phyloP scores from a whole-genome alignment of 2,797 vertebrate species.

The Podarcis lilfordi region DNA sequence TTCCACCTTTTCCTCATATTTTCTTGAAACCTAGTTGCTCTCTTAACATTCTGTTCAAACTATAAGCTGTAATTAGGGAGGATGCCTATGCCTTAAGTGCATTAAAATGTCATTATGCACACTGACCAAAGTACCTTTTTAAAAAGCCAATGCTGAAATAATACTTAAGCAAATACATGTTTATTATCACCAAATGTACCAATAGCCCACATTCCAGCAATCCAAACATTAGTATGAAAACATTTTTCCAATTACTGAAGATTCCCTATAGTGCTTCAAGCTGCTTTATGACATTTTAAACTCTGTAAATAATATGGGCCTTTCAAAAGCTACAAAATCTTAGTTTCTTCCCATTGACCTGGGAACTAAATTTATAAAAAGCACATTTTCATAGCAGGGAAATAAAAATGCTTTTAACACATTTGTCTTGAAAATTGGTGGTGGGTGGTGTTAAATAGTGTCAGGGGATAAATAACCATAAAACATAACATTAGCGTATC shows the following conservation, averaged over 20 bases:
- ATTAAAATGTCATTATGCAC: conserved; percentile 60
- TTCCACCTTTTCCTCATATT: background rate
- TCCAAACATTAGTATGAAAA: conserved; percentile 78
- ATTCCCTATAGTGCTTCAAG: conserved; percentile 78
- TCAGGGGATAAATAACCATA: conserved; percentile 74
- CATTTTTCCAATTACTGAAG: conserved; percentile 76
- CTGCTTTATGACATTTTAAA: conserved; percentile 87
- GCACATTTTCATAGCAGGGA: conserved; percentile 71
- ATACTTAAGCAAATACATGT: conserved; percentile 69
- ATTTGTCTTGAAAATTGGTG: conserved; percentile 73
- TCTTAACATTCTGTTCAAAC: conserved; percentile 4
- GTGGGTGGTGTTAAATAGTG: conserved; percentile 70
- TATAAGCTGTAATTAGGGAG: conserved; percentile 25
- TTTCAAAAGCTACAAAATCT: conserved; percentile 65
- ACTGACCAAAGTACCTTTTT: conserved; percentile 54
- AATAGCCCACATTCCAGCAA: conserved; percentile 75
- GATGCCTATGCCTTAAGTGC: conserved; percentile 34
- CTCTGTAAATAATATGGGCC: conserved; percentile 83
- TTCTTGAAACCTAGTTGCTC: background rate
- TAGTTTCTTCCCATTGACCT: conserved; percentile 72
- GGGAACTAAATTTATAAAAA: conserved; percentile 74
- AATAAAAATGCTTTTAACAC: conserved; percentile 72
- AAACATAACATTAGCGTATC: conserved; percentile 71
- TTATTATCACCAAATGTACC: conserved; percentile 62
- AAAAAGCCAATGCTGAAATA: conserved; percentile 65